These are phyloP conservation scores for Syrista parreyssii DNA, from an alignment of 2,888 invertebrate genomes.

Conservation along the genomic window DNA sequence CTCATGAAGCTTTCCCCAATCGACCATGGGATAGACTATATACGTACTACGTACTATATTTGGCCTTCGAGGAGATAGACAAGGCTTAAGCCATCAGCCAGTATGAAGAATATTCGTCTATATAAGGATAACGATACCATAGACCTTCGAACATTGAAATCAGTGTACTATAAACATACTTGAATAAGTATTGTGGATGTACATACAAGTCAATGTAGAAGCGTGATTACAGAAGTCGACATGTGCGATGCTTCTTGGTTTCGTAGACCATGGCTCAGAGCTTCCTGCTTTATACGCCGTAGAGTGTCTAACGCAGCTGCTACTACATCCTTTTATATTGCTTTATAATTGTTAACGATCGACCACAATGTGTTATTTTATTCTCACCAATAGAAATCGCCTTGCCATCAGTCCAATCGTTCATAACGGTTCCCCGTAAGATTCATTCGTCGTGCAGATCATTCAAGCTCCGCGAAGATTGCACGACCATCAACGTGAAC, in stretches of 20 bases:
- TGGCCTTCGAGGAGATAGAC: not conserved
- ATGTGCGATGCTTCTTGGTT: not conserved
- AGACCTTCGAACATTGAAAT: not conserved
- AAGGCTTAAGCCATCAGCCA: not conserved
- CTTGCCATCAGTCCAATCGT: not conserved
- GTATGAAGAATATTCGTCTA: not conserved
- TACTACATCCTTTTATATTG: not conserved
- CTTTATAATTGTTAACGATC: not conserved
- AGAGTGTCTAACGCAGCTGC: not conserved
- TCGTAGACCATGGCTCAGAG: not conserved
- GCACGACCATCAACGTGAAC: not conserved
- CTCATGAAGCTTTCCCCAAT: not conserved
- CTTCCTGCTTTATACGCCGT: not conserved
- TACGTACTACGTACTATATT: not conserved
- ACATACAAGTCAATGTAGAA: not conserved
- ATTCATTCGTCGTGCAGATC: not conserved
- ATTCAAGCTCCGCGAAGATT: not conserved
- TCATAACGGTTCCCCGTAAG: not conserved
- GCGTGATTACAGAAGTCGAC: not conserved
- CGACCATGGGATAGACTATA: not conserved
- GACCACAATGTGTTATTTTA: not conserved
- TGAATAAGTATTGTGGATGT: not conserved
- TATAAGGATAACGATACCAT: not conserved
- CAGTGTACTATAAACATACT: not conserved
- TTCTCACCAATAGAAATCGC: not conserved